phyloP scores from a whole-genome alignment of 2,113 vertebrate genomes.

The Calidris pygmaea region DNA sequence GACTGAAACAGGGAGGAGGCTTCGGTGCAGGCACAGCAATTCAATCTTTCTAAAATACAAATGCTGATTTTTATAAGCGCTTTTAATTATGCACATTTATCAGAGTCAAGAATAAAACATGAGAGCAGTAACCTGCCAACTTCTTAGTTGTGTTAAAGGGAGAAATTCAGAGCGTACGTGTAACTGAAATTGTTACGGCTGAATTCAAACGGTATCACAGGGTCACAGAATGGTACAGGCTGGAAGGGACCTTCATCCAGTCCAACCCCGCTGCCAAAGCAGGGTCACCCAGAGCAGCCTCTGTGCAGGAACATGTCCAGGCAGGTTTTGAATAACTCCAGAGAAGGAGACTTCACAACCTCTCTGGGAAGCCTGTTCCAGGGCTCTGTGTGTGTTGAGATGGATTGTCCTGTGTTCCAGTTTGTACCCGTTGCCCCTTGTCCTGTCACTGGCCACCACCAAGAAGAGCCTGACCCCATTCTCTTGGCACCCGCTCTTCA shows the following conservation, averaged over 20 bases:
- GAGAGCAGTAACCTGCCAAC: background rate
- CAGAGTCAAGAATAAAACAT: background rate
- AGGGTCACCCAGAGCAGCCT: background rate
- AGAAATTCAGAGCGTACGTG: accelerated
- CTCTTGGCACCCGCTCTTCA: background rate
- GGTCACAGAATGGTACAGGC: background rate
- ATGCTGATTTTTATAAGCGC: background rate
- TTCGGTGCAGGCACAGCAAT: accelerated
- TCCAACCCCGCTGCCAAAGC: background rate
- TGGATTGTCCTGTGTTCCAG: background rate
- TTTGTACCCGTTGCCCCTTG: background rate
- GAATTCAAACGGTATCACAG: background rate
- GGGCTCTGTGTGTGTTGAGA: background rate
- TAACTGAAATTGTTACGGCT: no score
- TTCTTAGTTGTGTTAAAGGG: background rate
- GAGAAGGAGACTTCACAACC: background rate
- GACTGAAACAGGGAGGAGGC: constrained; percentile 61
- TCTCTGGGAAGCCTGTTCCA: background rate
- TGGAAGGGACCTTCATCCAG: background rate
- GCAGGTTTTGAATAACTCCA: background rate
- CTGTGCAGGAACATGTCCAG: background rate
- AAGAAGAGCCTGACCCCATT: background rate
- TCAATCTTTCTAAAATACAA: accelerated
- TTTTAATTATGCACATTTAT: background rate
- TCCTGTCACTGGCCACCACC: background rate